Base-by-base conservation (phyloP, 2,797 vertebrate species). In the Melanotaenia parkinsoni region DNA sequence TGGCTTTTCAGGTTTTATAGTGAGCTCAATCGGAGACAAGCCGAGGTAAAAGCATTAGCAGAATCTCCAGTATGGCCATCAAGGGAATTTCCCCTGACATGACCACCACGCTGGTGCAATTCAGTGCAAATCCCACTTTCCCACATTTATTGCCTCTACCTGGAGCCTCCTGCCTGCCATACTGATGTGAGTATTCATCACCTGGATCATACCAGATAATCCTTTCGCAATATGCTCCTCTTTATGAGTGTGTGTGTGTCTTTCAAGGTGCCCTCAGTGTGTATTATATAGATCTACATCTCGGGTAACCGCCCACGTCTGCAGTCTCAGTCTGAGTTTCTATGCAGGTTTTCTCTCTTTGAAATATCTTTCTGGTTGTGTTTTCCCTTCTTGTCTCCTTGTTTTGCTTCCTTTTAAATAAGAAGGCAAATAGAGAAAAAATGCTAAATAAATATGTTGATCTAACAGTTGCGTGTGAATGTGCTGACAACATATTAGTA, bases 181-280 rank as follows among this genome's bases (percentile, higher is more conserved):
- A 37, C 47, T 56, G 8, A 3, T 50, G 73, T 7, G 58, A 38
- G 70, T 60, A 43, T 82, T 76, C 67, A 73, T 80, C 47, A 74
- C 40, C 65, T 72, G 70, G 82, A 85, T 87, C 74, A 71, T 58
- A 58, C 24, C 8, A 4, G 84, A 85, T 89, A 83, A 89, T 88
- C 87, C 84, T 62, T 66, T 64, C 45, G 67, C 63, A 80, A 70
- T 67, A 63, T 70, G 70, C 58, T 47, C 63, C 64, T 59, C 43
- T 59, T 26, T 45, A 1, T 30, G 30, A 28, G 28, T 53, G 9
- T 78, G 50, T 47, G 59, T 38, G 26, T 37, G 63, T 72, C 35
- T 76, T 76, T 80, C 82, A 91, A 91, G 83, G 88, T 90, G 89
- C 87, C 89, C 90, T 85, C 85, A 71, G 71, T 74, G 81, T 8